Conservation (phyloP, 2,113 vertebrate species). For the Leptobrachium ailaonicum region DNA sequence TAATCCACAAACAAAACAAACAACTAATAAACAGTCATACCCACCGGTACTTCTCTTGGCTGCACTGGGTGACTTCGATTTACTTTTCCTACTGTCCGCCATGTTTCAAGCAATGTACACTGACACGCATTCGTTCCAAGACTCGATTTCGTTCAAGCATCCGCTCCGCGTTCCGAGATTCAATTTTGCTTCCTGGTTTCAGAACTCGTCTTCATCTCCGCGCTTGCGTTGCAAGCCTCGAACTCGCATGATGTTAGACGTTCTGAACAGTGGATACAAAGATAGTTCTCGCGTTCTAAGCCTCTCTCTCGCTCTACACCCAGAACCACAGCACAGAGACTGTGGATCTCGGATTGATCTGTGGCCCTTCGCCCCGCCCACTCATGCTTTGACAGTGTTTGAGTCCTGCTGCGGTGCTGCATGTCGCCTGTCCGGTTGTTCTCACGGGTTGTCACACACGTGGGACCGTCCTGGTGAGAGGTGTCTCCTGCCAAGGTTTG, state of each 20-base stretch:
- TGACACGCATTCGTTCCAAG: constrained; percentile 1
- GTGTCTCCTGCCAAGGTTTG: neutral
- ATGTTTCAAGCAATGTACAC: neutral
- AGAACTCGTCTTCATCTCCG: neutral
- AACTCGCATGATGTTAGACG: neutral
- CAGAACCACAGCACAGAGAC: neutral
- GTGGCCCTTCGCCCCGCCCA: neutral
- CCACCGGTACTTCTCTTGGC: neutral
- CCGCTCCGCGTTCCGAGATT: neutral
- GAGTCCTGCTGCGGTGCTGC: neutral
- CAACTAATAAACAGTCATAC: neutral
- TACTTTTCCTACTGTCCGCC: constrained; percentile 12
- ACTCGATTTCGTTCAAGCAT: neutral
- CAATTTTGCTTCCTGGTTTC: neutral
- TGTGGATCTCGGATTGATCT: neutral
- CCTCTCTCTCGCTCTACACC: neutral
- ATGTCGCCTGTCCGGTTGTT: neutral
- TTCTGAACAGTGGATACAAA: too few relatives aligned
- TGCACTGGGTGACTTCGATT: neutral
- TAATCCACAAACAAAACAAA: too few relatives aligned
- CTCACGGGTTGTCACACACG: neutral
- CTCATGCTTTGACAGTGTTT: neutral
- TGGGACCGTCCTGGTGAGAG: neutral
- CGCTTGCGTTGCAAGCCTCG: neutral
- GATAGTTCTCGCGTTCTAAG: neutral